Base-by-base conservation (phyloP, 2,797 vertebrate species). In the Sebastes glaucus region DNA sequence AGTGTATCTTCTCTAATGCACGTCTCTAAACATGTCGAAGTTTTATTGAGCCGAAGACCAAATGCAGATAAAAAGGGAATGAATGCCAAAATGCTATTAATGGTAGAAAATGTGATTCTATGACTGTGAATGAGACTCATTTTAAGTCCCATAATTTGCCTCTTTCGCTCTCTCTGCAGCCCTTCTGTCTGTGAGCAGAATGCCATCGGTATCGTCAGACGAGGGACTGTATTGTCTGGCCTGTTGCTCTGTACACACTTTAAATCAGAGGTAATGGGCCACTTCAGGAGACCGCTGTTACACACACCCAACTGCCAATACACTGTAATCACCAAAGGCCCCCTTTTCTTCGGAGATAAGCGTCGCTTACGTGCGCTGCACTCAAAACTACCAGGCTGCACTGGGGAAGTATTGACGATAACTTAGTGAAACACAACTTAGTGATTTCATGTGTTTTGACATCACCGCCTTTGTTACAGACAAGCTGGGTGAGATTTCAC, bases 191-290 rank as follows among this genome's bases (percentile, higher is more conserved):
- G 32, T 73, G 72, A 84, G 84, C 76, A 83, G 70, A 83, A 77
- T 82, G 60, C 67, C 38, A 11, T 27, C 52, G 27, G 42, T 38
- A 27, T 70, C 11, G 11, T 89, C 77, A 84, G 61, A 82, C 56
- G 64, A 81, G 32, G 42, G 42, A 64, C 65, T 68, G 75, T 71
- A 63, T 61, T 67, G 72, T 72, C n/a, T 62, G 78, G 74, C 53
- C 61, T 77, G 83, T 84, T 84, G 63, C 77, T 90, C 67, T 85
- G 77, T 78, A 62, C 75, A 88, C 84, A 85, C 74, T 88, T 87
- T 81, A 84, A 87, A 91, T 89, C 80, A 88, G 74, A 88, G 75
- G 74, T 87, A 91, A 92, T 82, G 82, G 66, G 76, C 59, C 75
- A 84, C 83, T 90, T 88, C 87, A 85, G 83, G 59, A 77, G 78